Evolutionary conservation across 2,888 invertebrate species (phyloP).

Genomic region (Steinernema hermaphroditum): DNA sequence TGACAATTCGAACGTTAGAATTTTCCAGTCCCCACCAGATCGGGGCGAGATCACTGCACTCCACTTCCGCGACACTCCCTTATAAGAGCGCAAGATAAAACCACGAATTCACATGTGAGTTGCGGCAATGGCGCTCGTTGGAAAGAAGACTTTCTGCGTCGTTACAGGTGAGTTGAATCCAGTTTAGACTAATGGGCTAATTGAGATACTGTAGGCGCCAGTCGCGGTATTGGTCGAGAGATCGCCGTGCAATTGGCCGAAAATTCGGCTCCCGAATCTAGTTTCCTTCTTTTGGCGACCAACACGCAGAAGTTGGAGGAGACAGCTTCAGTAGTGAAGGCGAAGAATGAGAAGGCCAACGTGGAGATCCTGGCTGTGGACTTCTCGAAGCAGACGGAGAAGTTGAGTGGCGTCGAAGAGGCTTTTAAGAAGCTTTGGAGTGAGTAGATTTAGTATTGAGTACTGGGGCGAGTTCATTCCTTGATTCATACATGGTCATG

Average conservation of each 20-base stretch:
- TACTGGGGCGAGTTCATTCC: neutral
- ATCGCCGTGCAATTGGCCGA: conserved; percentile 45
- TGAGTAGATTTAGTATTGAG: neutral
- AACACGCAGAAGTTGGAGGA: conserved; percentile 36
- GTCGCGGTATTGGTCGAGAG: conserved; percentile 50
- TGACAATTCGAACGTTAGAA: conserved; percentile 13
- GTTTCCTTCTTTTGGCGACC: conserved; percentile 43
- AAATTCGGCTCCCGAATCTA: conserved; percentile 33
- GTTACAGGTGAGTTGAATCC: neutral
- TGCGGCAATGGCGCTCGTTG: neutral
- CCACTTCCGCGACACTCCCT: neutral
- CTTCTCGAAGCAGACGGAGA: neutral
- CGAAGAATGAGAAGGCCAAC: conserved; percentile 6
- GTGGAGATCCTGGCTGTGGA: conserved; percentile 27
- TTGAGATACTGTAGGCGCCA: conserved; percentile 42
- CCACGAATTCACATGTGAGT: neutral
- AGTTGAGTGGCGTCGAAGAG: neutral
- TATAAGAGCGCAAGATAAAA: neutral
- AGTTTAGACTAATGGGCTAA: neutral
- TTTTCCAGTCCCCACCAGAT: neutral
- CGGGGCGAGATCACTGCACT: neutral
- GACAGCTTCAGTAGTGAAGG: conserved; percentile 30
- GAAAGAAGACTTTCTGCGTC: neutral
- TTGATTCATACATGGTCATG: neutral
- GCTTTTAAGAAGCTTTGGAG: neutral